Percentiles rank a stretch among this genome's conserved stretches.
These are phyloP conservation scores for Aldrovandia affinis DNA, from an alignment of 2,797 vertebrate species.

Conservation along the genomic window DNA sequence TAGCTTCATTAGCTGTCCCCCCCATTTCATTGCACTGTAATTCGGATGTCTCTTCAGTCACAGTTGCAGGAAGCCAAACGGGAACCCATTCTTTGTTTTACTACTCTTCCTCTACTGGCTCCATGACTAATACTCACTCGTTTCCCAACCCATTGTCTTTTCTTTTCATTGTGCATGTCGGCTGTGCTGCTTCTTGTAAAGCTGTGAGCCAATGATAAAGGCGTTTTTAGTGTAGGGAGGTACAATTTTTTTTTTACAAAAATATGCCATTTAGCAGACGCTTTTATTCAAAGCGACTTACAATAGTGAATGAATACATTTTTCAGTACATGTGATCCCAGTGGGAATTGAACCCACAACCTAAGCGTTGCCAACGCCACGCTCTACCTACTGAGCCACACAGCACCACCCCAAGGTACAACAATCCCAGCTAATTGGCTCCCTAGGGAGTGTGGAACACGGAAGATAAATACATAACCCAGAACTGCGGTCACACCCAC, in stretches of 20 bases:
- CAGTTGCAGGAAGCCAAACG: background rate
- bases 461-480: background rate
- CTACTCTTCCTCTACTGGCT: background rate
- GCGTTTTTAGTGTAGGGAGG: background rate
- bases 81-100: background rate
- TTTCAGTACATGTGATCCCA: too few relatives aligned
- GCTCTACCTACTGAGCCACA: too few relatives aligned
- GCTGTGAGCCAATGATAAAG: background rate
- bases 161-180: background rate
- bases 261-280: too few relatives aligned
- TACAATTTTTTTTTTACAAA: too few relatives aligned
- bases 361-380: too few relatives aligned
- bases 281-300: too few relatives aligned
- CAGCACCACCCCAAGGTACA: too few relatives aligned
- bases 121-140: background rate
- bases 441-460: background rate
- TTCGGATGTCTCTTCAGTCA: background rate
- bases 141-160: conserved; percentile 1
- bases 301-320: too few relatives aligned
- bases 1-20: too few relatives aligned
- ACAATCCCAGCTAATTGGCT: background rate
- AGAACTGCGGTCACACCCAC: conserved; percentile 2
- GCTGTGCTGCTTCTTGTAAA: background rate
- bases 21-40: too few relatives aligned
- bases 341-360: too few relatives aligned